A percentile compares a stretch with the other conserved stretches of the same genome.
These are phyloP conservation scores for Vicugna pacos DNA, from an alignment of 2,113 vertebrate species.

Conservation along the genomic window DNA sequence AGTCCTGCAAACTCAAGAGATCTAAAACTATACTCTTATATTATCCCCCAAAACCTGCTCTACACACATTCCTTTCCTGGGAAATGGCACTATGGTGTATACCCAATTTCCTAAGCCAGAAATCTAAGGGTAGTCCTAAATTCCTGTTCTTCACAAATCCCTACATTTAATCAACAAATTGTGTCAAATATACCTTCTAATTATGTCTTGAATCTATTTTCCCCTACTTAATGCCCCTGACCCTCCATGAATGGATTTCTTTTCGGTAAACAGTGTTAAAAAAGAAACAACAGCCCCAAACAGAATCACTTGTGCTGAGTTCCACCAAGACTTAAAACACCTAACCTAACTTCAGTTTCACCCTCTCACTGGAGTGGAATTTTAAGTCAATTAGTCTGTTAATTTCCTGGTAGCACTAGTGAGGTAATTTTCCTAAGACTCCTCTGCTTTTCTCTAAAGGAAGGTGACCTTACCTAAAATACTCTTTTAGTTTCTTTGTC, in stretches of 20 bases:
- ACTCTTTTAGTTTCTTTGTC: not conserved
- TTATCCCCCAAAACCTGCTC: not conserved
- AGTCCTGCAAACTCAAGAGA: conserved; percentile 11
- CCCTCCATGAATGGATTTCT: not conserved
- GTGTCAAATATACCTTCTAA: not conserved
- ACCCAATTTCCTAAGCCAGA: not conserved
- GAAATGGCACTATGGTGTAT: not conserved
- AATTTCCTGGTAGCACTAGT: not conserved
- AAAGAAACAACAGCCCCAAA: not conserved
- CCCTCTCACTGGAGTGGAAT: not conserved
- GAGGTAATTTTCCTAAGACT: not conserved
- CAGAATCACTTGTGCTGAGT: not conserved
- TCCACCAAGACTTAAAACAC: not conserved
- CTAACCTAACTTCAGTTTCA: not conserved
- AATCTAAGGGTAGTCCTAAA: not conserved
- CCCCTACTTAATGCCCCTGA: not conserved
- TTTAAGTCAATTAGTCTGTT: not conserved
- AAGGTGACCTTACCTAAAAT: not conserved
- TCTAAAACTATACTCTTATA: conserved; percentile 11
- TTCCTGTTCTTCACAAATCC: not conserved
- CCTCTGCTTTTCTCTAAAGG: too few relatives aligned
- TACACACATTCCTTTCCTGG: not conserved
- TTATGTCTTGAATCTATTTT: conserved; percentile 17
- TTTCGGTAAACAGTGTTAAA: not conserved
- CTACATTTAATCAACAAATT: not conserved